These are phyloP conservation scores for Lycocorax pyrrhopterus DNA, from an alignment of 2,113 vertebrate species.

Conservation along the genomic window DNA sequence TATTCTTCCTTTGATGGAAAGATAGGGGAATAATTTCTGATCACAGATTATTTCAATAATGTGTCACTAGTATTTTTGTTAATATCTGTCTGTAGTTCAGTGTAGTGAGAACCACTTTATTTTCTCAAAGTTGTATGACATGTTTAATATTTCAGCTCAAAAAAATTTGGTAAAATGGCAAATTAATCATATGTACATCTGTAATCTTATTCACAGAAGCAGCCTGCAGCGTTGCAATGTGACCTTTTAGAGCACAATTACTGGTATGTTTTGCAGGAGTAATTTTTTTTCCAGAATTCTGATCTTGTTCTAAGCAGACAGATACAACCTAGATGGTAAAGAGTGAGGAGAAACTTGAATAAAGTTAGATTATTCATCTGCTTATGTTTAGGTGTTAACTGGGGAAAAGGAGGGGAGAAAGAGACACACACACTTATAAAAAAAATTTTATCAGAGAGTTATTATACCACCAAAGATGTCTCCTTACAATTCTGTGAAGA, in stretches of 20 bases:
- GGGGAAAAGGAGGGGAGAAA: not conserved
- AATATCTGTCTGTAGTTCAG: not conserved
- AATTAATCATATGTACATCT: not conserved
- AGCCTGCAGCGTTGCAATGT: not conserved
- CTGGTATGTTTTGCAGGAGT: not conserved
- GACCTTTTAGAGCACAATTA: conserved; percentile 1
- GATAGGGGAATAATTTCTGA: not conserved
- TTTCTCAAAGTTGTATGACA: not conserved
- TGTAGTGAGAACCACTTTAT: not conserved
- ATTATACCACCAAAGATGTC: not conserved
- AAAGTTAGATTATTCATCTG: not conserved
- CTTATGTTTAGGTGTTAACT: not conserved
- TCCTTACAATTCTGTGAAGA: not conserved
- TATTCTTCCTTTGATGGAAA: not conserved
- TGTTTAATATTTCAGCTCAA: not conserved
- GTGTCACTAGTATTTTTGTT: not conserved
- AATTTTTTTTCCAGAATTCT: not conserved
- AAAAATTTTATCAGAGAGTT: not conserved
- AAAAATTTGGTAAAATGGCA: not conserved
- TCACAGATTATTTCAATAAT: not conserved
- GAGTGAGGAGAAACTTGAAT: not conserved
- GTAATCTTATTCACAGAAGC: not conserved
- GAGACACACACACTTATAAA: not conserved
- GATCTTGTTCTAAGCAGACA: not conserved
- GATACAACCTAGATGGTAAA: not conserved